These are phyloP conservation scores for Maconellicoccus hirsutus DNA, from an alignment of 1,140 invertebrate genomes.

Conservation along the genomic window DNA sequence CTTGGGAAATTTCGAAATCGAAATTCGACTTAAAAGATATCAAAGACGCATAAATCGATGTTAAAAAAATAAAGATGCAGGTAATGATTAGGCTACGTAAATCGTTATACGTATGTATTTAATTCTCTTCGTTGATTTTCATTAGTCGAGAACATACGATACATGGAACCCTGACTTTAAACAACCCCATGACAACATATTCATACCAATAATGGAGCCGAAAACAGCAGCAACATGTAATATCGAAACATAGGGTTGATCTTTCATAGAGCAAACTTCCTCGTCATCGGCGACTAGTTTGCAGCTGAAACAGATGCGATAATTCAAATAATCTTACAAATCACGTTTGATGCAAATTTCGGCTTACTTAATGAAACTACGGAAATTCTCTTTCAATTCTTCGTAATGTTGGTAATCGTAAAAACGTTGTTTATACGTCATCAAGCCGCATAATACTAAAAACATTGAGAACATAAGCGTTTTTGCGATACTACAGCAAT, in stretches of 20 bases:
- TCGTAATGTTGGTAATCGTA: constrained; percentile 63
- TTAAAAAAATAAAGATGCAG: too few relatives aligned
- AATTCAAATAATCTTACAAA: not conserved
- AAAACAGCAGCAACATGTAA: constrained; percentile 71
- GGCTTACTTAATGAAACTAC: constrained; percentile 67
- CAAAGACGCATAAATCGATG: too few relatives aligned
- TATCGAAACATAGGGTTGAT: constrained; percentile 64
- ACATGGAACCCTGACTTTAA: too few relatives aligned
- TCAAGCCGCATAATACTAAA: constrained; percentile 53
- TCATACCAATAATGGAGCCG: constrained; percentile 61
- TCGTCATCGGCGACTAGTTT: constrained; percentile 35
- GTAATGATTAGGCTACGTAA: too few relatives aligned
- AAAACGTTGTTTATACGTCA: constrained; percentile 65
- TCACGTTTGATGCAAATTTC: not conserved
- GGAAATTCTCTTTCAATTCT: constrained; percentile 60
- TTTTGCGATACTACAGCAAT: constrained; percentile 66
- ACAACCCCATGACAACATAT: constrained; percentile 91
- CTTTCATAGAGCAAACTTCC: constrained; percentile 47
- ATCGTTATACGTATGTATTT: too few relatives aligned
- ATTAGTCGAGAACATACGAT: too few relatives aligned
- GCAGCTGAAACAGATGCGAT: constrained; percentile 41
- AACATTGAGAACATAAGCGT: constrained; percentile 53
- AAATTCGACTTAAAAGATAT: too few relatives aligned
- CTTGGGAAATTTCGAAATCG: too few relatives aligned
- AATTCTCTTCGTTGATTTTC: too few relatives aligned